Conservation (phyloP, 2,888 invertebrate species). For the Nomada lathburiana region DNA sequence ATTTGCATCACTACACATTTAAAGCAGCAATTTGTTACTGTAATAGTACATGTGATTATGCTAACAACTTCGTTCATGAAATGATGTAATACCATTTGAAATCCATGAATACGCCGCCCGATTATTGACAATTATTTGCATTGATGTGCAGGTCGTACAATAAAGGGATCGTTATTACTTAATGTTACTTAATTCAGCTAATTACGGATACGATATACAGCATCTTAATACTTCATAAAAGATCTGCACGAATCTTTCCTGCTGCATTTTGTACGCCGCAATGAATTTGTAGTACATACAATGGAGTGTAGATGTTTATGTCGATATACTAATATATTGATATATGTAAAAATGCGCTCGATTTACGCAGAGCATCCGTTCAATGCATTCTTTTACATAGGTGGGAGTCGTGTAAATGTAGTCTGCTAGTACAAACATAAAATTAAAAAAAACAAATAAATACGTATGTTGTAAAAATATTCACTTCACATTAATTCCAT, state of each 20-base stretch:
- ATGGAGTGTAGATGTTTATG: too few species aligned
- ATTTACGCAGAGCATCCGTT: too few species aligned
- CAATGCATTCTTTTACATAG: too few species aligned
- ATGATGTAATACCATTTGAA: background rate
- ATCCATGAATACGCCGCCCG: background rate
- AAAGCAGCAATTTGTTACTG: background rate
- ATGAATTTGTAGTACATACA: too few species aligned
- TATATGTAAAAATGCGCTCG: too few species aligned
- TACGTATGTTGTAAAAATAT: too few species aligned
- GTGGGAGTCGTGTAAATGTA: too few species aligned
- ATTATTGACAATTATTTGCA: conserved; percentile 7
- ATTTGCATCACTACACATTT: background rate
- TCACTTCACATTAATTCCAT: too few species aligned
- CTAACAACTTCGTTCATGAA: background rate
- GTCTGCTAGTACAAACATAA: too few species aligned
- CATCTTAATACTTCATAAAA: background rate
- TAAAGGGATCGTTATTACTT: background rate
- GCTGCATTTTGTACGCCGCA: background rate
- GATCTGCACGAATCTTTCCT: background rate
- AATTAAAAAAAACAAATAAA: too few species aligned
- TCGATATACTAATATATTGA: too few species aligned
- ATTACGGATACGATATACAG: background rate
- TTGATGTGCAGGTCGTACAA: background rate
- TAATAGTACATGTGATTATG: background rate
- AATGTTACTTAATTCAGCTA: background rate